Base-by-base conservation (phyloP, 1,140 invertebrate species). In the Drosophila paulistorum region DNA sequence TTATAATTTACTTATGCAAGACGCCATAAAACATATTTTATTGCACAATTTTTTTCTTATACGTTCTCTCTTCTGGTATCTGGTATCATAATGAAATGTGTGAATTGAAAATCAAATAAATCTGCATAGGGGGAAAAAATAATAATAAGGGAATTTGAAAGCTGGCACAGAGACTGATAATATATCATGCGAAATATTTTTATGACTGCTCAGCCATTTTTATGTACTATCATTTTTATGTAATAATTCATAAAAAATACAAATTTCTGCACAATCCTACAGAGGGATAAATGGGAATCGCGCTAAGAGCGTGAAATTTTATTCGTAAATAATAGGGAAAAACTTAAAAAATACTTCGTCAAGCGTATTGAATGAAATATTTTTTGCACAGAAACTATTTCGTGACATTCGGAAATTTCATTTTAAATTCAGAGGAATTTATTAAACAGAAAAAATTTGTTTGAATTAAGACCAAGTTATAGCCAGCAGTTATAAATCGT, bases 131-230 rank as follows among this genome's bases (percentile, higher is more conserved):
- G 30, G 30, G 6, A 45, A 45, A 45, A 13, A 48, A 48, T 30
- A 30, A 30, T 30, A 30, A 30, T 30, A 30, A 30, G 1, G 30
- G 30, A 48, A 14, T 9, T 20, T 9, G 45, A 20, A 17, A 45
- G 14, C 5, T 5, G 14, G 14, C 5, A 14, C 11, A 48, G 4
- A 57, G 30, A 13, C 5, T 30, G 54, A 57, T 57, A 30, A 35
- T 58, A 58, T 58, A 58, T 58, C 14, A 58, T 58, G 55, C 26
- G 26, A 23, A 51, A 51, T 51, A 51, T 51, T 51, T 51, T 51
- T 51, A 51, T 51, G 45, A 51, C 45, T 51, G 45, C 17, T 51
- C 45, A 51, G 17, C 17, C 45, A 51, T 51, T 51, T 51, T 51
- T 51, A 51, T 51, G 20, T 51, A 51, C 45, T 51, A 10, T 20